phyloP scores from a whole-genome alignment of 2,888 invertebrate genomes.

The Brachyopa scutellaris region DNA sequence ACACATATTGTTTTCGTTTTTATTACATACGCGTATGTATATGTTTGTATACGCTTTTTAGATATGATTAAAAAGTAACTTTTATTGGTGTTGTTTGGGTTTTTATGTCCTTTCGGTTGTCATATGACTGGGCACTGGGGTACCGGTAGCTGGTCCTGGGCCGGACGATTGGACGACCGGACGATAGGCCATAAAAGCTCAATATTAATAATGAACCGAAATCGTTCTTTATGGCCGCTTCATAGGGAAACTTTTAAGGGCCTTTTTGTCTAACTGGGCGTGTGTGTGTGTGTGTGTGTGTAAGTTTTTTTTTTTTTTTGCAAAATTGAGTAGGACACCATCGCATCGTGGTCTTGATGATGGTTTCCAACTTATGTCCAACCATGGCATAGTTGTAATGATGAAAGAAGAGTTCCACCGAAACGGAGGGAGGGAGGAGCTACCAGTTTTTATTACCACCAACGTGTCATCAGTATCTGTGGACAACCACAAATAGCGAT shows the following conservation, averaged over 20 bases:
- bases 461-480: conserved; percentile 57
- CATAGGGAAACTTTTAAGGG: conserved; percentile 46
- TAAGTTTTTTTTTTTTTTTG: background rate
- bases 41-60: conserved; percentile 57
- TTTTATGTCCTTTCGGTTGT: conserved; percentile 62
- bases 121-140: conserved; percentile 26
- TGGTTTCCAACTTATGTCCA: conserved; percentile 23
- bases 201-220: conserved; percentile 71
- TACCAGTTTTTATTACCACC: conserved; percentile 52
- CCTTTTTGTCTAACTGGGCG: background rate
- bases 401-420: conserved; percentile 65
- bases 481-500: conserved; percentile 20
- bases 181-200: conserved; percentile 67
- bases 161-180: conserved; percentile 1
- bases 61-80: conserved; percentile 72
- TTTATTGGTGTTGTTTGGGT: conserved; percentile 71
- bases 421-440: conserved; percentile 27
- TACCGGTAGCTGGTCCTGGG: conserved; percentile 3
- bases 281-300: background rate
- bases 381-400: conserved; percentile 37
- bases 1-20: conserved; percentile 61
- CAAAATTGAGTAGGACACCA: conserved; percentile 33
- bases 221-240: conserved; percentile 64
- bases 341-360: conserved; percentile 51
- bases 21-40: conserved; percentile 23